phyloP scores from a whole-genome alignment of 2,797 vertebrate genomes.

The Psittacula echo region DNA sequence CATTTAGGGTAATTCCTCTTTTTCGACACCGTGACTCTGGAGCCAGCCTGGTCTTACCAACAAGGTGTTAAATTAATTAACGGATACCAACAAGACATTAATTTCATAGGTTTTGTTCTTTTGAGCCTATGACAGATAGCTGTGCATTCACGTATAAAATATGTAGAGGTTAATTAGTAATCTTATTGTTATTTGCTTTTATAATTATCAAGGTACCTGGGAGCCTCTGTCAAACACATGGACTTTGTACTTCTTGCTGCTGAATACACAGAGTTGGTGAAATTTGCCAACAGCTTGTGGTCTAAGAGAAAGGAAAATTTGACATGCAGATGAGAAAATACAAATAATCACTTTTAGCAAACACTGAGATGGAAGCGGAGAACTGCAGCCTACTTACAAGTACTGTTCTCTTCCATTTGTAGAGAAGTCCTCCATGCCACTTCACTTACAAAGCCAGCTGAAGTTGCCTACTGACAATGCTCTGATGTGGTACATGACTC shows the following conservation, averaged over 20 bases:
- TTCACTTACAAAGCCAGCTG: not conserved
- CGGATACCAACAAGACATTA: not conserved
- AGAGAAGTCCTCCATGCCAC: not conserved
- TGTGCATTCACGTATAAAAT: not conserved
- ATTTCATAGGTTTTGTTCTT: not conserved
- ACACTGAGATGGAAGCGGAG: not conserved
- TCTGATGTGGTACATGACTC: not conserved
- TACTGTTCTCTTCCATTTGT: not conserved
- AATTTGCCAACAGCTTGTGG: not conserved
- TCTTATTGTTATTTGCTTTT: not conserved
- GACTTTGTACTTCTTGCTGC: not conserved
- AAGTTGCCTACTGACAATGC: not conserved
- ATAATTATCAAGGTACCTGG: not conserved
- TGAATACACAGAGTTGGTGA: not conserved
- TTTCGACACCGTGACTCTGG: not conserved
- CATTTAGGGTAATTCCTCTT: not conserved
- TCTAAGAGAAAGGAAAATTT: not conserved
- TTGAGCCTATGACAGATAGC: not conserved
- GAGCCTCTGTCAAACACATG: not conserved
- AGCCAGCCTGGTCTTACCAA: not conserved
- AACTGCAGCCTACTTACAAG: not conserved
- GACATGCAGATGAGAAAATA: not conserved
- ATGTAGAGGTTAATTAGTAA: not conserved
- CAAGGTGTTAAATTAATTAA: not conserved
- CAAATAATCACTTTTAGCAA: not conserved